Evolutionary conservation across 2,113 vertebrate genomes (phyloP), one percentile per base, ranked within the genome.

Genomic region (Lepus americanus): DNA sequence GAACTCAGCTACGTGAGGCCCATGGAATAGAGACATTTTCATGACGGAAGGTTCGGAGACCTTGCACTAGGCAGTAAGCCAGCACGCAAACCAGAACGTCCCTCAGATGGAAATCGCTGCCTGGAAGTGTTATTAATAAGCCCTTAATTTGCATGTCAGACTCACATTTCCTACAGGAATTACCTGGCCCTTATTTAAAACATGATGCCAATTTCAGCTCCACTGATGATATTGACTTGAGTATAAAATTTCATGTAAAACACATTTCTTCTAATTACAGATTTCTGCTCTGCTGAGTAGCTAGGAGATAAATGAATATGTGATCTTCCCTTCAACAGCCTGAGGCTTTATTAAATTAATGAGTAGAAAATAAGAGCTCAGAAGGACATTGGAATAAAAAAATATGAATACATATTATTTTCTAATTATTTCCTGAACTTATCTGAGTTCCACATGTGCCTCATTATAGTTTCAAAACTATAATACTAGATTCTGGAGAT

Each of bases 181-280:
- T 78, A 51, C 7, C 12, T 59, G 55, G 51, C 27, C 17, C 33
- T 66, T 90, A 79, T 74, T 90, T 84, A 89, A 39, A 90, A 61
- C 72, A 33, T 44, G 33, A 78, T 72, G 14, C 9, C 90, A 82
- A 49, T 83, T 86, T 93, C 33, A 55, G 31, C 36, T 78, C 29
- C 14, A 79, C 51, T 82, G 64, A 33, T 64, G 73, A 59, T 17
- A 6, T 82, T 22, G 5, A 85, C 73, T 85, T 89, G 63, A 44
- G 29, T 79, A 55, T 72, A 95, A 93, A 89, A 76, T 89, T 77
- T 86, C 74, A 86, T 16, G 7, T 64, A 90, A 92, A 93, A 64
- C n/a, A 70, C 31, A 73, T 89, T 92, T 82, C 63, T 73, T 87
- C n/a, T 83, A 67, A 78, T 87, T 74, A 87, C 23, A 89, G n/a